A percentile compares a stretch with the other conserved stretches of the same genome.
These are phyloP conservation scores for Apamea epomidion DNA, from an alignment of 2,888 invertebrate genomes.

Conservation along the genomic window DNA sequence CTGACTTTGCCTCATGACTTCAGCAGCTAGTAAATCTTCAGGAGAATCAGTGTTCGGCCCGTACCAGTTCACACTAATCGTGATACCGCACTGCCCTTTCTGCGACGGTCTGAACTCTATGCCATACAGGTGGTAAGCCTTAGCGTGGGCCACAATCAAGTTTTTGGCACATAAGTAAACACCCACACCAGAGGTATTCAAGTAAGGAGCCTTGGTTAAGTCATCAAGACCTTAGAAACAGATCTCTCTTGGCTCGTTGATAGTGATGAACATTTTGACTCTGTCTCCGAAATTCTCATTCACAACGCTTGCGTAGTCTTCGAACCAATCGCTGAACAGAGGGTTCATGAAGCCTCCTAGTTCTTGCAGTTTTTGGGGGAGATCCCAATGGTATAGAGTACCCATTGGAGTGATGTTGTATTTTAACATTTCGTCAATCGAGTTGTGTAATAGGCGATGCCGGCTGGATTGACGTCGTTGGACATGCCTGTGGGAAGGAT, in stretches of 20 bases:
- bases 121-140: conserved; percentile 80
- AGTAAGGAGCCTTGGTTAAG: conserved; percentile 72
- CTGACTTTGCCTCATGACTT: conserved; percentile 67
- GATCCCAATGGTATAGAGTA: conserved; percentile 89
- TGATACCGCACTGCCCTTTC: conserved; percentile 72
- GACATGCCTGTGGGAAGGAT: conserved; percentile 90
- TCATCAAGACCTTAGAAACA: conserved; percentile 83
- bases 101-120: conserved; percentile 74
- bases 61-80: conserved; percentile 70
- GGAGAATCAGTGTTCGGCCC: conserved; percentile 75
- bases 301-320: conserved; percentile 84
- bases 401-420: conserved; percentile 91
- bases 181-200: conserved; percentile 76
- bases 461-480: conserved; percentile 89
- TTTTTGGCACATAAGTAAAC: conserved; percentile 85
- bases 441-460: conserved; percentile 91
- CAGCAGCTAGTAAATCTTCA: conserved; percentile 80
- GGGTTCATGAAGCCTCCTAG: conserved; percentile 88
- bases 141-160: conserved; percentile 90
- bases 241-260: conserved; percentile 88
- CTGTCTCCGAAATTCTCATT: conserved; percentile 85
- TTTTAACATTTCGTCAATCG: conserved; percentile 91
- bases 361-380: conserved; percentile 88
- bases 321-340: conserved; percentile 84
- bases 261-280: conserved; percentile 89